Base-by-base conservation (phyloP, 37 sponge, comb jelly and placozoan species). In the Ianthella basta region DNA sequence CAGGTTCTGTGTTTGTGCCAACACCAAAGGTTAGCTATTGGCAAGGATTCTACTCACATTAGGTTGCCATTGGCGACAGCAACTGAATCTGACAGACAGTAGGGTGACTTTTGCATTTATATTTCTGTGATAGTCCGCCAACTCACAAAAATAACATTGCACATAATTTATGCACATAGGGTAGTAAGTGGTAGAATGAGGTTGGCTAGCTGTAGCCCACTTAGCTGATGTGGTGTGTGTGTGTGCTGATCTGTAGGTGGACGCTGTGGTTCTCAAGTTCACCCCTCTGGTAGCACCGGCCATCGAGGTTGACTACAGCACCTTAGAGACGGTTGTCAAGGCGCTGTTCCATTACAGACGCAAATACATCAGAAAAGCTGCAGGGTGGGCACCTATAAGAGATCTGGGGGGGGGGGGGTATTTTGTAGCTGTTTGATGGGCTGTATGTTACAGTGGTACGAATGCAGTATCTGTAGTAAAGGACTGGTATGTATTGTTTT, bases 221-320 rank as follows among this genome's bases (percentile, higher is more conserved):
- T 63, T 10, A 29, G 27, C 27, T 63, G 65, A 4, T 63, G n/a
- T 24, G 24, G 65, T 63, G 29, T 63, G 65, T 63, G 65, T 63
- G 65, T 63, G 27, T 29, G 5, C 29, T 24, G n/a, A n/a, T n/a
- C n/a, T 80, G 19, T 72, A 95, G 95, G 95, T 95, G 24, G 86
- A 94, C 77, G 94, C 90, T 20, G 88, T 78, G 14, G 94, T 93
- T 34, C 55, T 96, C 72, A 89, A 87, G 55, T 60, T 96, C 54
- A 88, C 85, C 19, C 97, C 97, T 15, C 60, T 83, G 35, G 82
- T 91, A 15, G 33, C 29, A 2, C 94, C 97, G 60, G 24, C 5
- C 8, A 85, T 96, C 12, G 54, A 86, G 38, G 91, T 87, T 12
- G 80, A 86, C 55, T 94, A 69, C 44, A 57, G 55, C 8, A 78